These are phyloP conservation scores for Helleia helle DNA, from an alignment of 2,888 invertebrate genomes.

Conservation along the genomic window DNA sequence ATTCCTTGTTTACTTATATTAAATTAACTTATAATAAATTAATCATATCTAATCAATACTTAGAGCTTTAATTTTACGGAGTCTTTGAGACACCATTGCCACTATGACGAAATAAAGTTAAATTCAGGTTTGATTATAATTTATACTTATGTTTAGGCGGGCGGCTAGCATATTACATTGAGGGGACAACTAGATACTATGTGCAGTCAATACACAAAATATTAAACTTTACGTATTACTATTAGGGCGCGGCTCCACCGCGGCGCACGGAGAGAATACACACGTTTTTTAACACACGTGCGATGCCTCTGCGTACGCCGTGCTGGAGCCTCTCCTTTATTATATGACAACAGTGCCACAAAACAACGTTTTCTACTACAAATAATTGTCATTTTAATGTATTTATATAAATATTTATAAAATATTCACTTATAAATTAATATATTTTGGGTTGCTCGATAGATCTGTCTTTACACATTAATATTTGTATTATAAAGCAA, in stretches of 20 bases:
- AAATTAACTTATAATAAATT: constrained; percentile 61
- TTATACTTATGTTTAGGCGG: background rate
- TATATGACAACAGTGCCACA: constrained; percentile 16
- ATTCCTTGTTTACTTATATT: constrained; percentile 57
- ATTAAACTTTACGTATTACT: background rate
- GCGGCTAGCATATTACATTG: background rate
- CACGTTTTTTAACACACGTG: too few species aligned
- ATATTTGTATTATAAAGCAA: constrained; percentile 51
- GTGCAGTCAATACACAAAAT: background rate
- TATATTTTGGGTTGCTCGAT: constrained; percentile 38
- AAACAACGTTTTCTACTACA: constrained; percentile 33
- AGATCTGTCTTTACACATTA: constrained; percentile 40
- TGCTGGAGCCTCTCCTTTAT: too few species aligned
- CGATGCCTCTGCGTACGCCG: too few species aligned
- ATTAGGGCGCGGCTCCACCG: too few species aligned
- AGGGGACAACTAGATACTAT: background rate
- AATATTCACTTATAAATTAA: constrained; percentile 29
- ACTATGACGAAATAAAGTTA: constrained; percentile 30
- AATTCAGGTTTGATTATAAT: background rate
- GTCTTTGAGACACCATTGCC: constrained; percentile 45
- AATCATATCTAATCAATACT: constrained; percentile 68
- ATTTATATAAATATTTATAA: constrained; percentile 40
- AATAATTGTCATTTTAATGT: constrained; percentile 39
- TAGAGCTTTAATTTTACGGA: constrained; percentile 47
- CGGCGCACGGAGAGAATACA: too few species aligned